Conservation (phyloP, 2,113 vertebrate species). For the Galeopterus variegatus region DNA sequence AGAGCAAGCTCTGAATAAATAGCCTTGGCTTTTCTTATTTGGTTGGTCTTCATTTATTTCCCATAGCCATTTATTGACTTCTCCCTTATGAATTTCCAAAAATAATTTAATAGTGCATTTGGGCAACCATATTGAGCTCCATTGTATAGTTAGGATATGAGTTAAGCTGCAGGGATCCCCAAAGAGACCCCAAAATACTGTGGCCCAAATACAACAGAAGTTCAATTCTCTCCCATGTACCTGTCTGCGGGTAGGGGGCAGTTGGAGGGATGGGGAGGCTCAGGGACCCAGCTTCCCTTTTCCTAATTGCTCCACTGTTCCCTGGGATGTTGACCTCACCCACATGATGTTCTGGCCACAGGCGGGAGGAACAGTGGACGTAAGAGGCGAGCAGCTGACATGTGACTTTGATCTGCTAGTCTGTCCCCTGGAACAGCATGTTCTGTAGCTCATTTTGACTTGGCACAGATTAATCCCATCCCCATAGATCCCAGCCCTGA, state of each 20-base stretch:
- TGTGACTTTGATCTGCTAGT: not conserved
- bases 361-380: not conserved
- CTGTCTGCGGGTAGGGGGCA: not conserved
- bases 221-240: not conserved
- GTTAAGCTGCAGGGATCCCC: not conserved
- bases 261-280: not conserved
- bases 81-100: conserved; percentile 50
- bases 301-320: not conserved
- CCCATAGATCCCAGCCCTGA: not conserved
- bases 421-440: not conserved
- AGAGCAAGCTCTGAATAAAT: not conserved
- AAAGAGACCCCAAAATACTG: conserved; percentile 12
- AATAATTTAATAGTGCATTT: not conserved
- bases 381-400: not conserved
- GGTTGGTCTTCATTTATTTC: conserved; percentile 16
- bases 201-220: not conserved
- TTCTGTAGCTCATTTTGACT: not conserved
- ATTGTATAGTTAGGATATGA: not conserved
- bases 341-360: not conserved
- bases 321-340: not conserved
- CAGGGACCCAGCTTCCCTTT: not conserved
- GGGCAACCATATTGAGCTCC: not conserved
- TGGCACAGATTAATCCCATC: not conserved
- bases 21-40: not conserved
- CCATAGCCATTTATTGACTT: not conserved